Percentiles rank a stretch among this genome's conserved stretches.
phyloP scores from a whole-genome alignment of 1,140 invertebrate species.

The Panagrolaimus sp. region DNA sequence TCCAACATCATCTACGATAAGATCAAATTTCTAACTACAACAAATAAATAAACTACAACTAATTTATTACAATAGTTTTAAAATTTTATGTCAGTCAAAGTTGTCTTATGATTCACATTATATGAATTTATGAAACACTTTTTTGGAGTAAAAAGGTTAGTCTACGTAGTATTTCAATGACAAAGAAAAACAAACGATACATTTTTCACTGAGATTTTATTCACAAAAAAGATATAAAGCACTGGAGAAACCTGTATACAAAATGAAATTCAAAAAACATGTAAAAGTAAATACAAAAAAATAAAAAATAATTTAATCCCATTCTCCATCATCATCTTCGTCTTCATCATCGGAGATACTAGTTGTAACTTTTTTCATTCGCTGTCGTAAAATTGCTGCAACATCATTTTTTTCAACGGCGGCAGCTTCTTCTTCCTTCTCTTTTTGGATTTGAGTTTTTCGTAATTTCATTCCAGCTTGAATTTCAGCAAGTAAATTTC shows the following conservation, averaged over 20 bases:
- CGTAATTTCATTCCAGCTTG: slow-evolving; percentile 30
- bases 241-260: not conserved
- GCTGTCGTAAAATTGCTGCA: slow-evolving; percentile 34
- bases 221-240: not conserved
- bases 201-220: too few relatives aligned
- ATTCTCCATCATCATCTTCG: slow-evolving; percentile 1
- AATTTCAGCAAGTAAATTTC: slow-evolving; percentile 35
- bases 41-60: too few relatives aligned
- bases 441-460: slow-evolving; percentile 31
- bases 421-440: slow-evolving; percentile 25
- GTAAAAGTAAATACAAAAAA: not conserved
- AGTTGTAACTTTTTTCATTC: slow-evolving; percentile 39
- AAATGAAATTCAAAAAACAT: not conserved
- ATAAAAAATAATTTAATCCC: not conserved
- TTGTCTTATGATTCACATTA: too few relatives aligned
- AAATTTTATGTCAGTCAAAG: too few relatives aligned
- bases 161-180: too few relatives aligned
- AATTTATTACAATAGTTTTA: too few relatives aligned
- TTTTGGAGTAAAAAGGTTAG: too few relatives aligned
- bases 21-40: too few relatives aligned
- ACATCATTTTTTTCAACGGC: slow-evolving; percentile 35
- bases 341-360: slow-evolving; percentile 10
- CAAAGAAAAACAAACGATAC: too few relatives aligned
- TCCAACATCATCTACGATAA: too few relatives aligned
- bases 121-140: too few relatives aligned